These are phyloP conservation scores for Campoletis raptor DNA, from an alignment of 2,888 invertebrate genomes.

Conservation along the genomic window DNA sequence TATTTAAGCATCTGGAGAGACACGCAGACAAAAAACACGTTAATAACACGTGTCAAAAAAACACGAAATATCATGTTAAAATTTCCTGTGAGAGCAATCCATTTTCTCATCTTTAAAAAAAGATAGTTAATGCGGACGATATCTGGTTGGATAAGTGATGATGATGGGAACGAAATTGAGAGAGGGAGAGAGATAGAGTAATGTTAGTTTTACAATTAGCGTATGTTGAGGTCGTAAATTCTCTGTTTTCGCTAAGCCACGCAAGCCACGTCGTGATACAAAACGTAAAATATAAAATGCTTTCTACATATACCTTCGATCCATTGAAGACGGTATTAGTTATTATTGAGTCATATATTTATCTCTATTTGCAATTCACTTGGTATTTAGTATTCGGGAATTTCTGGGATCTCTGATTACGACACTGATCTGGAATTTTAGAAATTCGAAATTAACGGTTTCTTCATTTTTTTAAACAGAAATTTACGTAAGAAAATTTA, in stretches of 20 bases:
- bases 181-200: conserved; percentile 41
- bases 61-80: background rate
- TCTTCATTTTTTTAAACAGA: too few species aligned
- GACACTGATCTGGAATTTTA: too few species aligned
- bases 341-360: background rate
- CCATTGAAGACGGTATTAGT: background rate
- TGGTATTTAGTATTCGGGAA: too few species aligned
- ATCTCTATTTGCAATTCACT: too few species aligned
- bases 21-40: background rate
- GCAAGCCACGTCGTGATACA: conserved; percentile 30
- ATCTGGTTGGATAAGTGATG: conserved; percentile 31
- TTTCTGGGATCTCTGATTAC: too few species aligned
- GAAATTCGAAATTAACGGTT: too few species aligned
- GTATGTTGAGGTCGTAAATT: conserved; percentile 63
- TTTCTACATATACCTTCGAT: background rate
- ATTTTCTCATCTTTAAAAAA: background rate
- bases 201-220: conserved; percentile 58
- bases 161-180: conserved; percentile 14
- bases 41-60: background rate
- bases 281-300: background rate
- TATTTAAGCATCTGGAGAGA: background rate
- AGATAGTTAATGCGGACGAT: conserved; percentile 27
- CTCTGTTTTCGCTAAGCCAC: conserved; percentile 41
- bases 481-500: too few species aligned
- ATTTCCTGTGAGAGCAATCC: background rate